phyloP scores from a whole-genome alignment of 2,888 invertebrate species.

The Drosophila cracens region DNA sequence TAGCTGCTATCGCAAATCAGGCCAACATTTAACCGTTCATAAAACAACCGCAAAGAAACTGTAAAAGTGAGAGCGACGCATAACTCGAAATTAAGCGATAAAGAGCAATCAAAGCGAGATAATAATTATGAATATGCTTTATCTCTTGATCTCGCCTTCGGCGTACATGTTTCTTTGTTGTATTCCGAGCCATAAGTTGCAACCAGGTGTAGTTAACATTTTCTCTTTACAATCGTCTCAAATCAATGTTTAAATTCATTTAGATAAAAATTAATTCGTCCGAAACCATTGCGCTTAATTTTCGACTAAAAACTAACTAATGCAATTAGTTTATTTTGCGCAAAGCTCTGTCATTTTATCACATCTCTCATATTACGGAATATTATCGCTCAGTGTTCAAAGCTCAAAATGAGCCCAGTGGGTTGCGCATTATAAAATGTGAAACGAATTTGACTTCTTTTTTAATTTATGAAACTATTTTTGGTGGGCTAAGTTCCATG shows the following conservation, averaged over 20 bases:
- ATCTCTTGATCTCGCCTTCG: neutral
- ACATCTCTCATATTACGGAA: neutral
- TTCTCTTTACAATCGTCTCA: neutral
- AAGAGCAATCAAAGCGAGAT: neutral
- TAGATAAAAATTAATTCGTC: neutral
- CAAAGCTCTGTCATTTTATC: neutral
- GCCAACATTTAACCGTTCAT: neutral
- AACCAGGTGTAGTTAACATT: neutral
- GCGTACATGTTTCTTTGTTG: neutral
- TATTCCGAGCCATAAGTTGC: neutral
- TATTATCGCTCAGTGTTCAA: neutral
- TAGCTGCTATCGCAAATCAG: neutral
- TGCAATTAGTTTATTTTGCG: too few relatives aligned
- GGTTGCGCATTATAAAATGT: too few relatives aligned
- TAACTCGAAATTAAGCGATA: neutral
- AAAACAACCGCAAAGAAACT: neutral
- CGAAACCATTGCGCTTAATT: neutral
- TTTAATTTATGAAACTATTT: neutral
- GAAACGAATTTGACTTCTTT: too few relatives aligned
- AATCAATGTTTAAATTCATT: neutral
- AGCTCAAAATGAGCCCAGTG: too few relatives aligned
- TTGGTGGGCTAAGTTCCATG: neutral
- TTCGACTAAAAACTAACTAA: neutral
- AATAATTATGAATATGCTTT: neutral
- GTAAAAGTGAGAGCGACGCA: neutral